Percentiles rank a stretch among this genome's conserved stretches.
These are phyloP conservation scores for Dascyllus trimaculatus DNA, from an alignment of 2,113 vertebrate species.

Conservation along the genomic window DNA sequence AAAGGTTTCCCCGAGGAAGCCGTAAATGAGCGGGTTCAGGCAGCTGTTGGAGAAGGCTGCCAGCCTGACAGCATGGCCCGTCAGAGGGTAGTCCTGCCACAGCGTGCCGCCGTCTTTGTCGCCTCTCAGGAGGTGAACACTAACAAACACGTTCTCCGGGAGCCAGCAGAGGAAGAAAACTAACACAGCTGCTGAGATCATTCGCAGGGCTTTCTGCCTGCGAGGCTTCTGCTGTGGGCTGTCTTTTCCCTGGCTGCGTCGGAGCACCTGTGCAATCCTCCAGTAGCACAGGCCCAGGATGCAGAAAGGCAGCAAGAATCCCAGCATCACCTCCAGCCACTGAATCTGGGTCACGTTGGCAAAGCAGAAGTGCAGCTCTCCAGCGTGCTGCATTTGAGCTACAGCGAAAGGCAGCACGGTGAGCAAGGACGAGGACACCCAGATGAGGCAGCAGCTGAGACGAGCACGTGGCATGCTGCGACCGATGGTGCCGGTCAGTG, in stretches of 20 bases:
- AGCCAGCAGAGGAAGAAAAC: constrained; percentile 99
- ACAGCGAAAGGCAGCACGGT: constrained; percentile 94
- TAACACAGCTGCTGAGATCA: constrained; percentile 95
- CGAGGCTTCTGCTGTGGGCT: constrained; percentile 91
- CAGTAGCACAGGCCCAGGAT: constrained; percentile 97
- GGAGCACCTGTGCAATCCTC: constrained; percentile 84
- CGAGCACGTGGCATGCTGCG: constrained; percentile 88
- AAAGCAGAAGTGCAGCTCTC: constrained; percentile 95
- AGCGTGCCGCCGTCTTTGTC: constrained; percentile 82
- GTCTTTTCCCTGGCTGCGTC: constrained; percentile 80
- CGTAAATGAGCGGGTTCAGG: constrained; percentile 98
- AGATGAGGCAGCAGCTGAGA: constrained; percentile 96
- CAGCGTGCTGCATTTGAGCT: constrained; percentile 92
- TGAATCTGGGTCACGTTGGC: constrained; percentile 96
- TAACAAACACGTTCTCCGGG: constrained; percentile 97
- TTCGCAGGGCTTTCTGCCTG: constrained; percentile 94
- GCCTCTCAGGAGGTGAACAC: constrained; percentile 93
- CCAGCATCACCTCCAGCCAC: constrained; percentile 97
- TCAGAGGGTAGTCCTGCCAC: constrained; percentile 93
- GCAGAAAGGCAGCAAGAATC: constrained; percentile 94
- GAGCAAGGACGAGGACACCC: constrained; percentile 94
- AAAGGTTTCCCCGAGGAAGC: constrained; percentile 98
- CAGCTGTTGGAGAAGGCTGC: constrained; percentile 99
- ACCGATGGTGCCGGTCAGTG: constrained; percentile 92
- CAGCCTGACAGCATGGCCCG: constrained; percentile 95